Conservation (phyloP, 2,888 invertebrate genomes). For the Phyllotreta striolata region DNA sequence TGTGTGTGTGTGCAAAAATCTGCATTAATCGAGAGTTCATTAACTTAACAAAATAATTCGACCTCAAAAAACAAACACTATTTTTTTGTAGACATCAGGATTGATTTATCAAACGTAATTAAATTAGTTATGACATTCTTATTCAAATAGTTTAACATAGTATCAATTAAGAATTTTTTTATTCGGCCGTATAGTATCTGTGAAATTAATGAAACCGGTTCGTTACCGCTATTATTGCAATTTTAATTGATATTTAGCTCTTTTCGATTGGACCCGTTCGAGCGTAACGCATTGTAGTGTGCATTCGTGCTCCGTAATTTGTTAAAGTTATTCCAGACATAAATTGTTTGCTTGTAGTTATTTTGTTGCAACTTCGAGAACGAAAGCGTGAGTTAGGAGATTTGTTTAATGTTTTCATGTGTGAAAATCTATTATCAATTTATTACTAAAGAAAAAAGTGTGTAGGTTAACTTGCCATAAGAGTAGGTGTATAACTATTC, state of each 20-base stretch:
- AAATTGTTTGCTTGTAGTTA: constrained; percentile 21
- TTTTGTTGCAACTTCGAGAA: constrained; percentile 11
- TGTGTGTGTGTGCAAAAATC: neutral
- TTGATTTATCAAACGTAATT: neutral
- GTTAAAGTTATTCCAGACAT: constrained; percentile 7
- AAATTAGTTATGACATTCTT: neutral
- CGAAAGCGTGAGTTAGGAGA: neutral
- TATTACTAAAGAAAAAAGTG: too few relatives aligned
- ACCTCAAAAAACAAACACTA: neutral
- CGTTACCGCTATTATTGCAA: neutral
- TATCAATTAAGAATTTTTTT: constrained; percentile 7
- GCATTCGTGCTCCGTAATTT: constrained; percentile 17
- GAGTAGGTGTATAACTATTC: too few relatives aligned
- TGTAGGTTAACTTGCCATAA: too few relatives aligned
- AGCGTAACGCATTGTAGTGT: constrained; percentile 5
- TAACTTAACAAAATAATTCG: neutral
- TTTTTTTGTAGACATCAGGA: neutral
- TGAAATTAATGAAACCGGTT: constrained; percentile 10
- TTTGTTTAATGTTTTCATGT: too few relatives aligned
- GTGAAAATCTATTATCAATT: too few relatives aligned
- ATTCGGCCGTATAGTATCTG: neutral
- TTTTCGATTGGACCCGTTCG: constrained; percentile 3
- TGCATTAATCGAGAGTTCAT: constrained; percentile 6
- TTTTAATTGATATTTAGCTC: constrained; percentile 16
- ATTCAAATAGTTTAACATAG: neutral